Conservation (phyloP, 1,140 invertebrate species). For the Temnothorax nylanderi region DNA sequence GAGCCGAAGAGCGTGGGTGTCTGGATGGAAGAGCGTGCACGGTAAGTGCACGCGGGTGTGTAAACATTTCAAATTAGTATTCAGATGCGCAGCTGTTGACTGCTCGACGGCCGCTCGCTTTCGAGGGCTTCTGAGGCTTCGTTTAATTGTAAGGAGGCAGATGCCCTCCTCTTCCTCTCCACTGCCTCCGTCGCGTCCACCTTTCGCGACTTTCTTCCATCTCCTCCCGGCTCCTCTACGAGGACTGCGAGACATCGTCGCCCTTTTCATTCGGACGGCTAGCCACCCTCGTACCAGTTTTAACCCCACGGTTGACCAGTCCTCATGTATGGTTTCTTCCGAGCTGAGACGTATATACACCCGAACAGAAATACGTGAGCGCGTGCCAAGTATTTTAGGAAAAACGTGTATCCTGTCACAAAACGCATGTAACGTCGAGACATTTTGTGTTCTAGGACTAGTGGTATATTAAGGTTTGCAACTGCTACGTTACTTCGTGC, state of each 20-base stretch:
- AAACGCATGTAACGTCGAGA: constrained; percentile 2
- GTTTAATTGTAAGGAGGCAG: constrained; percentile 84
- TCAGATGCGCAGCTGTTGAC: constrained; percentile 84
- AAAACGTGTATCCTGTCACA: constrained; percentile 16
- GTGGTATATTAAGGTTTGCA: background rate
- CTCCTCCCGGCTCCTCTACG: constrained; percentile 2
- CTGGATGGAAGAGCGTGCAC: constrained; percentile 60
- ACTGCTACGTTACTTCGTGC: background rate
- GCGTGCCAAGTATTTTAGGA: constrained; percentile 47
- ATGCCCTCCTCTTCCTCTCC: constrained; percentile 76
- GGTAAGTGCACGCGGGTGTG: constrained; percentile 76
- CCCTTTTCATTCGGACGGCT: constrained; percentile 38
- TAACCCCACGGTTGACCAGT: constrained; percentile 48
- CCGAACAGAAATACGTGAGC: constrained; percentile 6
- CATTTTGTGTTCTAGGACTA: background rate
- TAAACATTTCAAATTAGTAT: constrained; percentile 85
- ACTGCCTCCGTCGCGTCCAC: constrained; percentile 23
- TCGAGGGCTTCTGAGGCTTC: constrained; percentile 83
- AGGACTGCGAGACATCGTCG: background rate
- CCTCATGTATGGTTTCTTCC: constrained; percentile 80
- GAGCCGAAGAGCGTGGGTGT: constrained; percentile 61
- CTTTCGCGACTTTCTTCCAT: constrained; percentile 23
- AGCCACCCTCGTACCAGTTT: constrained; percentile 60
- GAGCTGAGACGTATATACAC: constrained; percentile 60
- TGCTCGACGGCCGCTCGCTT: constrained; percentile 78